phyloP scores from a whole-genome alignment of 2,113 vertebrate species.

The Fukomys damarensis region DNA sequence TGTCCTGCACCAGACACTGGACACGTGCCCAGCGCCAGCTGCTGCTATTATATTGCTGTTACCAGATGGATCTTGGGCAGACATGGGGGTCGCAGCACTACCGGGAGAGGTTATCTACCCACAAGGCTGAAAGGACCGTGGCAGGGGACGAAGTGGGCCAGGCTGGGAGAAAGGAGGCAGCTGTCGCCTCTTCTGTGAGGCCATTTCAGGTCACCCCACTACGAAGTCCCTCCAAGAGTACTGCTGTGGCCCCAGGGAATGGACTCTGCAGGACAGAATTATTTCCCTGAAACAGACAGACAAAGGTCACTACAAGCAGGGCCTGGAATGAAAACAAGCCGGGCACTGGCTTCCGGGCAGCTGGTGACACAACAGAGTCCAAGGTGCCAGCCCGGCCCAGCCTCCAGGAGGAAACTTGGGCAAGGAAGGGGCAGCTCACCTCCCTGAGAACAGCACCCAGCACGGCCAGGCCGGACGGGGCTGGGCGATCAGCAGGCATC shows the following conservation, averaged over 20 bases:
- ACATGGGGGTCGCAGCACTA: neutral
- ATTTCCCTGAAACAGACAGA: conserved; percentile 70
- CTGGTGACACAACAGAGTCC: neutral
- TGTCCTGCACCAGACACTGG: rapidly evolving
- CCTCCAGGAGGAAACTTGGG: neutral
- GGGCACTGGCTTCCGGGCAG: conserved; percentile 59
- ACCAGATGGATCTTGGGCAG: neutral
- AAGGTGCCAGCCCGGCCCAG: conserved; percentile 1
- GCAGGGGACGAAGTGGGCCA: neutral
- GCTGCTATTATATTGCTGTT: neutral
- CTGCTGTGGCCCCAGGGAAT: conserved; percentile 55
- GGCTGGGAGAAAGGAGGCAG: conserved; percentile 34
- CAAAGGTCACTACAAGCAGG: conserved; percentile 65
- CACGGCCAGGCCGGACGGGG: neutral
- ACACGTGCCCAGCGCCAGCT: neutral
- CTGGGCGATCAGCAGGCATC: rapidly evolving
- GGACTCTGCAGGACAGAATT: conserved; percentile 67
- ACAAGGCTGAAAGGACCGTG: neutral
- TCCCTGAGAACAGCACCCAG: neutral
- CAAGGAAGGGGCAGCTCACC: neutral
- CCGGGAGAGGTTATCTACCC: neutral
- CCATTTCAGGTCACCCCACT: conserved; percentile 63
- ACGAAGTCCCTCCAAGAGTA: conserved; percentile 45
- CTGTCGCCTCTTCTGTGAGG: conserved; percentile 49
- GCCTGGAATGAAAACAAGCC: conserved; percentile 66